Percentiles rank a stretch among this genome's conserved stretches.
Conservation (phyloP, 2,113 vertebrate species). For the Dicentrarchus labrax region DNA sequence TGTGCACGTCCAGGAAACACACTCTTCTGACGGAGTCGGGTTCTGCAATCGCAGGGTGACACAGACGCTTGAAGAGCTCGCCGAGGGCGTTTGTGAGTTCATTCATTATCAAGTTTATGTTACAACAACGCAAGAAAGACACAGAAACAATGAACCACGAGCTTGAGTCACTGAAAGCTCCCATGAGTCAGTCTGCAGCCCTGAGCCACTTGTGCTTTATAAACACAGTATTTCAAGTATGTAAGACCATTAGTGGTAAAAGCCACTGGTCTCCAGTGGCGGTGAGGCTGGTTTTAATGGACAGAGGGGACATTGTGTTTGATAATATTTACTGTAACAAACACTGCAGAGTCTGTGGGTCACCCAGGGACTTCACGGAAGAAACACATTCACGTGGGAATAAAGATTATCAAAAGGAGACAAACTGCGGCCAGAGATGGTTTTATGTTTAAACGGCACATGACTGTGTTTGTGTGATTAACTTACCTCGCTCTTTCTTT, state of each 20-base stretch:
- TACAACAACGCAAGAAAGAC: neutral
- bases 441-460: neutral
- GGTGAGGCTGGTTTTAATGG: neutral
- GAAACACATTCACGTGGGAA: neutral
- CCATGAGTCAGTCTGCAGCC: slow-evolving; percentile 32
- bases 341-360: neutral
- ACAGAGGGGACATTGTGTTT: slow-evolving; percentile 29
- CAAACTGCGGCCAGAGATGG: neutral
- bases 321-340: neutral
- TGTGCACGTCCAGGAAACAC: neutral
- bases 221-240: slow-evolving; percentile 44
- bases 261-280: slow-evolving; percentile 9
- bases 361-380: neutral
- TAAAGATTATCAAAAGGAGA: neutral
- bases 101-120: slow-evolving; percentile 1
- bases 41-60: neutral
- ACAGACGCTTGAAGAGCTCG: neutral
- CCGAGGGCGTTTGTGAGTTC: neutral
- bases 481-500: slow-evolving; percentile 87
- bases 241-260: slow-evolving; percentile 36
- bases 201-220: slow-evolving; percentile 15
- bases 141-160: slow-evolving; percentile 12
- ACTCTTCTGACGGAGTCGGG: neutral
- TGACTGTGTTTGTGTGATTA: neutral
- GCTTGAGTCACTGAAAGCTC: slow-evolving; percentile 4